Evolutionary conservation across 2,888 invertebrate genomes (phyloP).

Genomic region (Trichacis sp.): DNA sequence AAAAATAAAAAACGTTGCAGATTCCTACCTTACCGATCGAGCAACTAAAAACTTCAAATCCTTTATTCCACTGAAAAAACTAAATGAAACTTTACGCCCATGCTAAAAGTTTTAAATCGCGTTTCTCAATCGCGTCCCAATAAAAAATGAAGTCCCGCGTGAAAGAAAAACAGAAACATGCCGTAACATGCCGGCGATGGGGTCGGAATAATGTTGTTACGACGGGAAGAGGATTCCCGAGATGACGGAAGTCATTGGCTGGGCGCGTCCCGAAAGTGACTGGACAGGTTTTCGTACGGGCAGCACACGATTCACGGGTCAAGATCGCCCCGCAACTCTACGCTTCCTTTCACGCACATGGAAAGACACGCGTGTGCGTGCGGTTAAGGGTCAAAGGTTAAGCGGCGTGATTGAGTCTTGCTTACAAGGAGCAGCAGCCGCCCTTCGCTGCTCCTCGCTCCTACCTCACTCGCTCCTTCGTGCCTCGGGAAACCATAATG

Average conservation of each 20-base stretch:
- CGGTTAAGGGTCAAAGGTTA: conserved; percentile 64
- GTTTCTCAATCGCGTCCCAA: no score
- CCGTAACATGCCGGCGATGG: no score
- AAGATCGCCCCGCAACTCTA: conserved; percentile 43
- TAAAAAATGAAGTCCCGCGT: no score
- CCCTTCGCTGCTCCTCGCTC: conserved; percentile 55
- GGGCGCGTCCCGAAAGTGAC: conserved; percentile 47
- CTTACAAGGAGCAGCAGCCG: conserved; percentile 66
- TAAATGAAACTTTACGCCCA: no score
- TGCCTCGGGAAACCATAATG: conserved; percentile 66
- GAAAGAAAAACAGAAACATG: conserved; percentile 1
- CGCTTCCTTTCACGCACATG: conserved; percentile 10
- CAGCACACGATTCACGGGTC: conserved; percentile 48
- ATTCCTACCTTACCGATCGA: no score
- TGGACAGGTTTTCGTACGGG: conserved; percentile 48
- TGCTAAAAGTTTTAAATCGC: no score
- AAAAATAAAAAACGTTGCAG: no score
- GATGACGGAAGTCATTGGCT: conserved; percentile 45
- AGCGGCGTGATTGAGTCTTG: conserved; percentile 69
- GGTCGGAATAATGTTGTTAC: conserved; percentile 45
- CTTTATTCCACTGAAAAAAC: no score
- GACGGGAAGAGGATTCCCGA: conserved; percentile 32
- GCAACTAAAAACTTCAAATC: no score
- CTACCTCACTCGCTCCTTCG: conserved; percentile 45
- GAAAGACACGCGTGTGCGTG: conserved; percentile 32